These are phyloP conservation scores for Labia minor DNA, from an alignment of 2,888 invertebrate species.

Conservation along the genomic window DNA sequence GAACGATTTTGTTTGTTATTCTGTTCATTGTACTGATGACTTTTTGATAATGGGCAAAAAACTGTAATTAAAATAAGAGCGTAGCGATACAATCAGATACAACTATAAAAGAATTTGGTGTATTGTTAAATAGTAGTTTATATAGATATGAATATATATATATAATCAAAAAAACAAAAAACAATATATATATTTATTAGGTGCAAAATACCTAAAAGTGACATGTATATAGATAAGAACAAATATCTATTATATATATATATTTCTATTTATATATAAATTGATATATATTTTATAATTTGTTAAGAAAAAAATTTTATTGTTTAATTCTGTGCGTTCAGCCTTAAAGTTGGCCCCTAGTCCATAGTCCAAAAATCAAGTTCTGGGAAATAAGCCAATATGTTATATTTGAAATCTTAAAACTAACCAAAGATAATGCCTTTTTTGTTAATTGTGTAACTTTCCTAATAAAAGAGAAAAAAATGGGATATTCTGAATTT, in stretches of 20 bases:
- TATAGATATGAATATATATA: constrained; percentile 3
- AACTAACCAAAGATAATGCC: neutral
- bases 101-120: neutral
- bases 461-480: neutral
- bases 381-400: neutral
- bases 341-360: constrained; percentile 2
- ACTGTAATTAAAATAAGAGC: neutral
- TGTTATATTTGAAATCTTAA: neutral
- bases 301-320: neutral
- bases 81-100: constrained; percentile 4
- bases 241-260: constrained; percentile 18
- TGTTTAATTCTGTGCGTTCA: neutral
- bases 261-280: constrained; percentile 14
- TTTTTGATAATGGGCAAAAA: neutral
- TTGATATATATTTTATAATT: constrained; percentile 8
- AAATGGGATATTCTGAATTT: neutral
- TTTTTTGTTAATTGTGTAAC: neutral
- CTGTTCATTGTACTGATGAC: neutral
- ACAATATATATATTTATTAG: neutral
- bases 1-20: neutral
- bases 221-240: constrained; percentile 19
- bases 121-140: neutral
- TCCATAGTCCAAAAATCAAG: constrained; percentile 13
- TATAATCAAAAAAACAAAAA: neutral
- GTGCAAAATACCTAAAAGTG: neutral